Evolutionary conservation across 2,113 vertebrate genomes (phyloP).

Genomic region (Python bivittatus): DNA sequence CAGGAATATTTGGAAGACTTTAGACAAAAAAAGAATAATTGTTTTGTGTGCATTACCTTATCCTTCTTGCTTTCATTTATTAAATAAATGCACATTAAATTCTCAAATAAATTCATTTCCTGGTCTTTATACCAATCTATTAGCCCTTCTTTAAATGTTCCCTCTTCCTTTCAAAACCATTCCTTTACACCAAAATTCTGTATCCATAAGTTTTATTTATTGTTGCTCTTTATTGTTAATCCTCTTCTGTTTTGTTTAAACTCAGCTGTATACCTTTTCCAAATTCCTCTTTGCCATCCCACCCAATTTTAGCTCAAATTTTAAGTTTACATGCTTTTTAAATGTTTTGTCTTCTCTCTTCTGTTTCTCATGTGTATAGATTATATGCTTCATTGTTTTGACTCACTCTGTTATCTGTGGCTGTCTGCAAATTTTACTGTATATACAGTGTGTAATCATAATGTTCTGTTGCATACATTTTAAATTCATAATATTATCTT

Average conservation of each 20-base stretch:
- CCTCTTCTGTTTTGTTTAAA: not conserved
- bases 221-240: not conserved
- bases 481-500: not conserved
- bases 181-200: not conserved
- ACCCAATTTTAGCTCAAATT: not conserved
- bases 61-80: not conserved
- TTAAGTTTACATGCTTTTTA: not conserved
- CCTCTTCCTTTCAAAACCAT: not conserved
- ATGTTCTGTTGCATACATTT: not conserved
- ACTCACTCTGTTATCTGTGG: not conserved
- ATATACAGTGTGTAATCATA: not conserved
- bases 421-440: not conserved
- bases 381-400: not conserved
- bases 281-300: not conserved
- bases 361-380: not conserved
- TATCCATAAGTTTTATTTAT: not conserved
- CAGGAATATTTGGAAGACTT: not conserved
- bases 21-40: not conserved
- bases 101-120: not conserved
- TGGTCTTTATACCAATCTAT: not conserved
- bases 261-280: not conserved
- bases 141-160: not conserved
- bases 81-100: no score
- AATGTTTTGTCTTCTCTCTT: not conserved
- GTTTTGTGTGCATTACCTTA: not conserved